Base-by-base conservation (phyloP, 2,113 vertebrate species). In the Nannospalax galili region DNA sequence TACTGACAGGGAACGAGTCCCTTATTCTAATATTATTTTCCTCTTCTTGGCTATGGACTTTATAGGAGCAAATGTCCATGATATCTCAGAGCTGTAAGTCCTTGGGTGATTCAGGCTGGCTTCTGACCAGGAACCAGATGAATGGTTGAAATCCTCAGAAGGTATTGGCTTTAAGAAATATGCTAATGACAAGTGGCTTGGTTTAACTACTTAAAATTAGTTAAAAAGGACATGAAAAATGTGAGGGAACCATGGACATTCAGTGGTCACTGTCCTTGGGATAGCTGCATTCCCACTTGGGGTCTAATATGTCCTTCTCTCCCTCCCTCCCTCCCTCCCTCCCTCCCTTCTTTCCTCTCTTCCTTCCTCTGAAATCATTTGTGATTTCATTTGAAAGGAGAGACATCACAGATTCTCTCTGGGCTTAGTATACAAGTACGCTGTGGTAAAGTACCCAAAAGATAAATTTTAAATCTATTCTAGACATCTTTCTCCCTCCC, bases 61-160 rank as follows among this genome's bases (percentile, higher is more conserved):
- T 58, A 64, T 89, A 74, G 58, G 56, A 87, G 52, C 73, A 84
- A 93, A 88, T 90, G 84, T 8, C 5, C 85, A 89, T 93, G 37
- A 85, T 85, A 97, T 95, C 84, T 77, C 48, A 94, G 91, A 88
- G 12, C n/a, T n/a, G 24, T 11, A 91, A 97, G 69, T 30, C 62
- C 81, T 37, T 62, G 32, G 20, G 5, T 40, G 35, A 72, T 45
- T 93, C 26, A 45, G 15, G 52, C 62, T 56, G n/a, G 32, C 74
- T 93, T 90, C 88, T 92, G 64, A 52, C 48, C 60, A 14, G 22
- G 12, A 48, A 32, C 16, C 24, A 17, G 70, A 74, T 30, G 56
- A 87, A 40, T 45, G 73, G 70, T 73, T 90, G 70, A 73, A 78
- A 77, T 94, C 56, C 37, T 72, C 11, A 20, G 56, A 93, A 84